Conservation (phyloP, 1,140 invertebrate species). For the Cherax quadricarinatus region DNA sequence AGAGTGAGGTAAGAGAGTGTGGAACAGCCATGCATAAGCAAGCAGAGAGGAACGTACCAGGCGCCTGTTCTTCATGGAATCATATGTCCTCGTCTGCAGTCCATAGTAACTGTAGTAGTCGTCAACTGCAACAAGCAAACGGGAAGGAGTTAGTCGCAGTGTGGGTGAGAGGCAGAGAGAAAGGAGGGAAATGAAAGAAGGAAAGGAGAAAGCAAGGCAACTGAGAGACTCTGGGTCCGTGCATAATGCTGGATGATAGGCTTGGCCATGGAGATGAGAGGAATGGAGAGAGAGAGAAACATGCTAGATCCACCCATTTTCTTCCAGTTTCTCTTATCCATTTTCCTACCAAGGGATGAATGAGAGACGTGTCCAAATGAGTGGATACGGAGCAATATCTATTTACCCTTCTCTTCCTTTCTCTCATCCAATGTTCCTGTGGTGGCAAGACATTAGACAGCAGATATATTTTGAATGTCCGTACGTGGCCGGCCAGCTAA, state of each 20-base stretch:
- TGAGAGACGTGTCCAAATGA: too few species aligned
- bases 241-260: too few species aligned
- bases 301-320: neutral
- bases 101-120: constrained; percentile 67
- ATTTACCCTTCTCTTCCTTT: too few species aligned
- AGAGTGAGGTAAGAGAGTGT: neutral
- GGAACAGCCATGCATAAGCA: constrained; percentile 4
- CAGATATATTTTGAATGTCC: too few species aligned
- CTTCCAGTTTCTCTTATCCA: neutral
- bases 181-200: neutral
- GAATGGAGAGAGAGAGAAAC: neutral
- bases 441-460: too few species aligned
- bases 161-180: neutral
- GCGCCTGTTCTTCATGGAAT: constrained; percentile 64
- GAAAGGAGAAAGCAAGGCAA: too few species aligned
- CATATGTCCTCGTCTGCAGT: constrained; percentile 47
- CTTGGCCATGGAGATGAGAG: too few species aligned
- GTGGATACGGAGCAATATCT: too few species aligned
- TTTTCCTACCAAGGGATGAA: too few species aligned
- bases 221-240: too few species aligned
- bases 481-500: too few species aligned
- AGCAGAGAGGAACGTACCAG: constrained; percentile 55
- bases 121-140: constrained; percentile 68
- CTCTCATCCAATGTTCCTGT: too few species aligned
- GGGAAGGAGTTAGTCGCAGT: constrained; percentile 61